A percentile compares a stretch with the other conserved stretches of the same genome.
Evolutionary conservation across 2,113 vertebrate species (phyloP).

Genomic region (Axis porcinus): DNA sequence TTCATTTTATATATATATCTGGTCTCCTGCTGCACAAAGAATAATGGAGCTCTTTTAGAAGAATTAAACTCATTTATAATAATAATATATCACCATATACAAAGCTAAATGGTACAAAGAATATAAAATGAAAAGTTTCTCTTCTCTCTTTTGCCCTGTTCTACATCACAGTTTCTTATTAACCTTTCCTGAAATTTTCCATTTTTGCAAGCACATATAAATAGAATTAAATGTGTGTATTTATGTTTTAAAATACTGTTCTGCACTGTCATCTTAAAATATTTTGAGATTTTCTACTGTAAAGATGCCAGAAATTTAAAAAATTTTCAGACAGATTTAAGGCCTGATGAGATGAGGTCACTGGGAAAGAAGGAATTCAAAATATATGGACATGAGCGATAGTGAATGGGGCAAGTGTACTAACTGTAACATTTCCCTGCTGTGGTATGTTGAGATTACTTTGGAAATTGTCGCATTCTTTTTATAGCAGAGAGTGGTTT

Average conservation of each 20-base stretch:
- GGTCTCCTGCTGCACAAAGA: neutral
- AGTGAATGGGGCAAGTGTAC: neutral
- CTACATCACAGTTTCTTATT: neutral
- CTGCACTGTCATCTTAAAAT: neutral
- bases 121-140: neutral
- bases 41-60: neutral
- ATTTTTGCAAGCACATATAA: neutral
- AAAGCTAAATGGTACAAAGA: neutral
- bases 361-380: neutral
- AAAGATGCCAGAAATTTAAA: neutral
- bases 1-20: slow-evolving; percentile 3
- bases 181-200: neutral
- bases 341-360: neutral
- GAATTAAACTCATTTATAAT: neutral
- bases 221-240: neutral
- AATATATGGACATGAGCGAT: neutral
- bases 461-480: neutral
- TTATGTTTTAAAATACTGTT: neutral
- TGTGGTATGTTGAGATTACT: neutral
- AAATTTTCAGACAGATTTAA: neutral
- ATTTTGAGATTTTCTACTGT: neutral
- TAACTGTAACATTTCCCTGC: neutral
- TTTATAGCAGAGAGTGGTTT: neutral
- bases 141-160: neutral
- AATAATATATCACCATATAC: neutral